These are phyloP conservation scores for silkworm (Bombyx mori) DNA, from an alignment of 1,140 invertebrate genomes.

Conservation along the genomic window ASM3026992v2 NC_085112.1:6980501-6981000, in stretches of 20 bases:
- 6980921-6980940: background rate
- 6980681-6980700: constrained; percentile 43
- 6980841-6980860: constrained; percentile 60
- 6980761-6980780: constrained; percentile 41
- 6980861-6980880: constrained; percentile 10
- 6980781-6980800: constrained; percentile 31
- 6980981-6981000: constrained; percentile 48
- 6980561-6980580: constrained; percentile 39
- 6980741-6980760: too few relatives aligned
- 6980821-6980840: constrained; percentile 49
- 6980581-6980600: constrained; percentile 59
- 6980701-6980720: background rate
- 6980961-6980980: constrained; percentile 9
- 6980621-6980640: constrained; percentile 55
- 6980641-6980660: constrained; percentile 56
- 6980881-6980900: constrained; percentile 5
- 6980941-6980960: background rate
- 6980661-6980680: constrained; percentile 44
- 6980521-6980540: constrained; percentile 20
- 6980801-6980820: constrained; percentile 39
- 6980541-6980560: constrained; percentile 30
- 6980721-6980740: too few relatives aligned
- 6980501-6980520: too few relatives aligned
- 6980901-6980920: background rate
- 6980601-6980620: constrained; percentile 51